phyloP scores from a whole-genome alignment of 2,888 invertebrate genomes.

The Aricia artaxerxes region DNA sequence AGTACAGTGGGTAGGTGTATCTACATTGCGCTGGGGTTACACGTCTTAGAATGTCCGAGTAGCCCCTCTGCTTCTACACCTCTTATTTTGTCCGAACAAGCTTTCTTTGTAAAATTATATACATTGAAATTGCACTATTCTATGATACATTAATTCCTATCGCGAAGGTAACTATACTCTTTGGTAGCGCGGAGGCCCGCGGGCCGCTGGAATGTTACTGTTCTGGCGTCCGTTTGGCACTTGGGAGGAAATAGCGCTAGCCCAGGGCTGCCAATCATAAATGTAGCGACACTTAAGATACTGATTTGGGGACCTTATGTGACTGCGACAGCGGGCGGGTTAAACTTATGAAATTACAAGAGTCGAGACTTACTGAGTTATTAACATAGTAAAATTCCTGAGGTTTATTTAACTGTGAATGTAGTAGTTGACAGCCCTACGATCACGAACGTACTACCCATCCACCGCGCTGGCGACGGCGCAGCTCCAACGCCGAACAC shows the following conservation, averaged over 20 bases:
- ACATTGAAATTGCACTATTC: conserved; percentile 68
- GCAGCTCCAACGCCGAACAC: conserved; percentile 19
- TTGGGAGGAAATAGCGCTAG: conserved; percentile 29
- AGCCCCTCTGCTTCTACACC: background rate
- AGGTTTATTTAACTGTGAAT: background rate
- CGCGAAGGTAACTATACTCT: conserved; percentile 78
- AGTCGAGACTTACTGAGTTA: background rate
- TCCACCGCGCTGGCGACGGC: conserved; percentile 7
- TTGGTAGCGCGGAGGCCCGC: conserved; percentile 69
- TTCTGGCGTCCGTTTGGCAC: conserved; percentile 39
- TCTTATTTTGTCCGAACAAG: conserved; percentile 10
- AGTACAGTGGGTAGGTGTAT: conserved; percentile 3
- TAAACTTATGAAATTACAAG: background rate
- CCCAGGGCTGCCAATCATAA: conserved; percentile 24
- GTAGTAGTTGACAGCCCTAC: conserved; percentile 22
- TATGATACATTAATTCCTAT: conserved; percentile 71
- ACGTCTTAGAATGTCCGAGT: background rate
- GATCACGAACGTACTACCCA: conserved; percentile 13
- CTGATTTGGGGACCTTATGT: background rate
- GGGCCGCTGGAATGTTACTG: conserved; percentile 52
- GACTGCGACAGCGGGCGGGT: conserved; percentile 10
- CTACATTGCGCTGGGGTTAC: conserved; percentile 14
- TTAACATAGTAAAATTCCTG: background rate
- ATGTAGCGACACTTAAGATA: conserved; percentile 8
- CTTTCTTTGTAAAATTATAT: conserved; percentile 62